These are phyloP conservation scores for Calosoma granatense DNA, from an alignment of 1,140 invertebrate species.

Conservation along the genomic window DNA sequence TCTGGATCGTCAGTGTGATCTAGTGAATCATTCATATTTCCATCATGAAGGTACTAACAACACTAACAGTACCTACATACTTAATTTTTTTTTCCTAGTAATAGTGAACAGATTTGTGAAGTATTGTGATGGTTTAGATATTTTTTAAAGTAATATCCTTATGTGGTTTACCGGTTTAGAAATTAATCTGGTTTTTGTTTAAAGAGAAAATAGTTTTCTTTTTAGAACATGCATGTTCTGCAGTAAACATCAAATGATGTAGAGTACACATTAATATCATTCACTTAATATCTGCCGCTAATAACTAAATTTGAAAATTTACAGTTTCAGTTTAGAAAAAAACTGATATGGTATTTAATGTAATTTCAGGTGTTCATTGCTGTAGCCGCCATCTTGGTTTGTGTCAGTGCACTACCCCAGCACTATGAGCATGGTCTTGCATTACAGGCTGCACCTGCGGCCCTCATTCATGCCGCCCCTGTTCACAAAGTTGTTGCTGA, in stretches of 20 bases:
- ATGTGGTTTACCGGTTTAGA: too few species aligned
- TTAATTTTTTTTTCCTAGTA: background rate
- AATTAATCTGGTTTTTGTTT: background rate
- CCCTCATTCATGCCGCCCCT: background rate
- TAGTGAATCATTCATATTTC: background rate
- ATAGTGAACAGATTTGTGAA: background rate
- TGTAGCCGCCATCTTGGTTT: background rate
- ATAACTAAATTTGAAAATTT: too few species aligned
- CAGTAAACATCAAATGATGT: background rate
- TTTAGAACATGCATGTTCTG: background rate
- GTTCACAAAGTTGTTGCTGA: slow-evolving; percentile 1
- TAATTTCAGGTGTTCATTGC: background rate
- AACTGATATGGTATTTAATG: too few species aligned
- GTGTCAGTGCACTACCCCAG: background rate
- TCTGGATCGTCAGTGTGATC: background rate
- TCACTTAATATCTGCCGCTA: too few species aligned
- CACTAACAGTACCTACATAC: background rate
- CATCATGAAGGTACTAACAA: background rate
- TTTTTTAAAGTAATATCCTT: too few species aligned
- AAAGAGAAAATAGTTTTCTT: background rate
- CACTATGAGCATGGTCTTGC: background rate
- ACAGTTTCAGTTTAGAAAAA: background rate
- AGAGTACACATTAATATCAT: background rate
- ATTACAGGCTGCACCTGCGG: background rate
- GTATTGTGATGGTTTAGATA: too few species aligned